A percentile compares a stretch with the other conserved stretches of the same genome.
Evolutionary conservation across 2,797 vertebrate genomes (phyloP).

Genomic region (Brotula barbata): DNA sequence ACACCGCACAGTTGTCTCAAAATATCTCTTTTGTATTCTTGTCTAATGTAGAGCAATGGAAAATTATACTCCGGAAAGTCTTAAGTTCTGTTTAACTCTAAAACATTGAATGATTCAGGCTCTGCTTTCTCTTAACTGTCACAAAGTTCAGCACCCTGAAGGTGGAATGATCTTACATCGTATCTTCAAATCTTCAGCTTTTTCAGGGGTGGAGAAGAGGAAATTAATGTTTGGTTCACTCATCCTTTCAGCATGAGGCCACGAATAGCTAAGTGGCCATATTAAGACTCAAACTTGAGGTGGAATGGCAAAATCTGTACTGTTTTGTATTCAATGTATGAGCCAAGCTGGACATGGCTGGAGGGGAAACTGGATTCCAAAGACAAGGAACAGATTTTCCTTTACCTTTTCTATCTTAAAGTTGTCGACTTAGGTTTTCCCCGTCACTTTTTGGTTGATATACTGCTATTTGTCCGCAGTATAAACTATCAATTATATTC

Average conservation of each 20-base stretch:
- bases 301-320: slow-evolving; percentile 9
- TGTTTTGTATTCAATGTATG: background rate
- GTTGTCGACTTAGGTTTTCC: background rate
- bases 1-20: too few relatives aligned
- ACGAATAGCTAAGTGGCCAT: slow-evolving; percentile 17
- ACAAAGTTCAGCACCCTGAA: too few relatives aligned
- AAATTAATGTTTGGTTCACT: background rate
- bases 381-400: slow-evolving; percentile 15
- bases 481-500: too few relatives aligned
- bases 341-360: slow-evolving; percentile 1
- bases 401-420: slow-evolving; percentile 6
- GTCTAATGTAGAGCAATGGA: too few relatives aligned
- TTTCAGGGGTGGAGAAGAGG: background rate
- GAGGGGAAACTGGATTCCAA: slow-evolving; percentile 13
- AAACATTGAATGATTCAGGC: slow-evolving; percentile 2
- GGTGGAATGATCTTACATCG: too few relatives aligned
- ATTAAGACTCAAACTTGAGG: slow-evolving; percentile 37
- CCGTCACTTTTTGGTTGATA: background rate
- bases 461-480: too few relatives aligned
- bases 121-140: slow-evolving; percentile 32
- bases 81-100: background rate
- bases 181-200: too few relatives aligned
- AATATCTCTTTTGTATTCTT: too few relatives aligned
- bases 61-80: too few relatives aligned
- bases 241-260: background rate